These are phyloP conservation scores for Poliocrania exsul DNA, from an alignment of 2,797 vertebrate genomes.

Conservation along the genomic window DNA sequence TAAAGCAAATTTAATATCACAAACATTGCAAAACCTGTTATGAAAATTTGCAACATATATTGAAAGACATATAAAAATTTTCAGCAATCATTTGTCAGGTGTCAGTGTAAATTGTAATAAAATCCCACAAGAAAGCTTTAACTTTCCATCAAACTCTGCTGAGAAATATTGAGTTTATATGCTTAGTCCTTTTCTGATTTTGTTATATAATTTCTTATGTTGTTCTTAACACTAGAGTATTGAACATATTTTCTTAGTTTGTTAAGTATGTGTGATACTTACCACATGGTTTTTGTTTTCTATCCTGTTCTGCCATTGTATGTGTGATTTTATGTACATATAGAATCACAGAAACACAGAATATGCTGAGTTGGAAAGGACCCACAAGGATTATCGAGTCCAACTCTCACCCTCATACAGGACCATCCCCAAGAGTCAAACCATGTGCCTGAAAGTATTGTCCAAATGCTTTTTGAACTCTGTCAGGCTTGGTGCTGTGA, in stretches of 20 bases:
- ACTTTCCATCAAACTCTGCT: not conserved
- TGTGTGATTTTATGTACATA: not conserved
- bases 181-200: not conserved
- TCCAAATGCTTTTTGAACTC: not conserved
- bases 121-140: not conserved
- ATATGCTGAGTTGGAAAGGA: not conserved
- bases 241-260: not conserved
- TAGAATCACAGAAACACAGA: not conserved
- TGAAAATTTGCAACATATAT: not conserved
- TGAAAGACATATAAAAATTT: not conserved
- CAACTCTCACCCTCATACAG: not conserved
- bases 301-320: fast-evolving
- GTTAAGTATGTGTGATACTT: not conserved
- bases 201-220: not conserved
- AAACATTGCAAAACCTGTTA: not conserved
- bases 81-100: not conserved
- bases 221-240: not conserved
- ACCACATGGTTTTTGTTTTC: not conserved
- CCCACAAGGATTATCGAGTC: not conserved
- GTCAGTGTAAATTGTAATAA: not conserved
- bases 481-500: not conserved
- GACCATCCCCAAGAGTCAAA: not conserved
- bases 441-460: not conserved
- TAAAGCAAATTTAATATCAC: conserved; percentile 31
- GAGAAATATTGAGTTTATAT: not conserved